A percentile compares a stretch with the other conserved stretches of the same genome.
phyloP scores from a whole-genome alignment of 2,113 vertebrate genomes.

The Pseudorasbora parva region DNA sequence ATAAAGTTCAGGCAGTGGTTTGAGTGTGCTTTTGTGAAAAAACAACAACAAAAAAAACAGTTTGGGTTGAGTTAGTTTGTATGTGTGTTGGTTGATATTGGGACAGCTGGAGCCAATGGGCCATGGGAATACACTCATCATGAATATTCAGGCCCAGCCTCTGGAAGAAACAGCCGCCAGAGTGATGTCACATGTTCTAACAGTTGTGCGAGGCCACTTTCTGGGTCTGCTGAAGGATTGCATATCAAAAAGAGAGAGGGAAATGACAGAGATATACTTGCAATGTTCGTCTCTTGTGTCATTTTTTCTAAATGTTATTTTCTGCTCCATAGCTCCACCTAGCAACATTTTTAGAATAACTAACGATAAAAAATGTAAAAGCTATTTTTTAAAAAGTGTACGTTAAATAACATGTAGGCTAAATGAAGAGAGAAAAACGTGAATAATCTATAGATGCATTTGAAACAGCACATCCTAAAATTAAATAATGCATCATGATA shows the following conservation, averaged over 20 bases:
- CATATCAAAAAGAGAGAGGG: conserved; percentile 8
- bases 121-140: conserved; percentile 88
- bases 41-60: neutral
- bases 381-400: neutral
- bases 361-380: neutral
- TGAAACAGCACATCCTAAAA: no score
- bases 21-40: conserved; percentile 17
- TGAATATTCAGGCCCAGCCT: conserved; percentile 94
- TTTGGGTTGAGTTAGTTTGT: conserved; percentile 42
- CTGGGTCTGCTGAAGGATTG: conserved; percentile 57
- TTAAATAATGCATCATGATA: no score
- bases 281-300: neutral
- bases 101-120: conserved; percentile 87
- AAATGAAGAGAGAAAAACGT: neutral
- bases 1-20: neutral
- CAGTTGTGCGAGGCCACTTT: conserved; percentile 86
- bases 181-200: conserved; percentile 86
- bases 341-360: no score
- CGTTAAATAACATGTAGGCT: neutral
- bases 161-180: conserved; percentile 91
- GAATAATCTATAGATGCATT: no score
- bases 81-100: conserved; percentile 73
- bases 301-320: neutral
- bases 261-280: neutral
- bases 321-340: neutral